Evolutionary conservation across 1,140 invertebrate genomes (phyloP).

Genomic region (Macrostomum lignano): DNA sequence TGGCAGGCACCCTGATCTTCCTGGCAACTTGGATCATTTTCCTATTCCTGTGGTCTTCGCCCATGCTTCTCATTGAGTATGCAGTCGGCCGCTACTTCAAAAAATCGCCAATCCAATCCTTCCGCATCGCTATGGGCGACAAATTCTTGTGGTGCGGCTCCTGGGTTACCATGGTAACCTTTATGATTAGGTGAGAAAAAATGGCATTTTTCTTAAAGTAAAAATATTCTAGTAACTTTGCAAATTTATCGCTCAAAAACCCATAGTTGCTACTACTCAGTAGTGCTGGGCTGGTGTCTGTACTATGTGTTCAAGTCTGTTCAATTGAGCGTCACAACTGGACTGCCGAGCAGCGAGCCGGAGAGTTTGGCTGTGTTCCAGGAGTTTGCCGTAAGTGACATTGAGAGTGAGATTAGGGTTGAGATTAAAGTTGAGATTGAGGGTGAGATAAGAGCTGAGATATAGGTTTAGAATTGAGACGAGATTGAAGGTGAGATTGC

Average conservation of each 20-base stretch:
- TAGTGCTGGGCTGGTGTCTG: no score
- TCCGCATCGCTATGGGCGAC: slow-evolving; percentile 12
- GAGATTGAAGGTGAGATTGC: no score
- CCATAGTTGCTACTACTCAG: no score
- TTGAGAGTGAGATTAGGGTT: neutral
- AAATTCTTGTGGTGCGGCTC: slow-evolving; percentile 15
- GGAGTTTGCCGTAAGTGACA: slow-evolving; percentile 15
- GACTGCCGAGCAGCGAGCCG: slow-evolving; percentile 11
- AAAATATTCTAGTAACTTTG: no score
- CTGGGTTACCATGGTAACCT: slow-evolving; percentile 16
- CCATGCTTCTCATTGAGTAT: slow-evolving; percentile 17
- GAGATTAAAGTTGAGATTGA: slow-evolving; percentile 11
- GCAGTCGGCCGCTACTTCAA: slow-evolving; percentile 16
- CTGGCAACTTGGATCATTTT: slow-evolving; percentile 16
- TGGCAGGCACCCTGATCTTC: slow-evolving; percentile 16
- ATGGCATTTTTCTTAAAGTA: no score
- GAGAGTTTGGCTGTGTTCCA: slow-evolving; percentile 12
- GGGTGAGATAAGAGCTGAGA: no score
- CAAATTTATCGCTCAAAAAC: no score
- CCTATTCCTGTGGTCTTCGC: slow-evolving; percentile 17
- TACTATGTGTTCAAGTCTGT: slow-evolving; percentile 10
- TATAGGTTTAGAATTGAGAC: no score
- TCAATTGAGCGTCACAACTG: no score
- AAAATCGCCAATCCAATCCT: slow-evolving; percentile 13
- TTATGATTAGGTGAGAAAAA: slow-evolving; percentile 16